Percentiles rank a stretch among this genome's conserved stretches.
Evolutionary conservation across 2,888 invertebrate species (phyloP).

Genomic region (Leptinotarsa rubiginosa): DNA sequence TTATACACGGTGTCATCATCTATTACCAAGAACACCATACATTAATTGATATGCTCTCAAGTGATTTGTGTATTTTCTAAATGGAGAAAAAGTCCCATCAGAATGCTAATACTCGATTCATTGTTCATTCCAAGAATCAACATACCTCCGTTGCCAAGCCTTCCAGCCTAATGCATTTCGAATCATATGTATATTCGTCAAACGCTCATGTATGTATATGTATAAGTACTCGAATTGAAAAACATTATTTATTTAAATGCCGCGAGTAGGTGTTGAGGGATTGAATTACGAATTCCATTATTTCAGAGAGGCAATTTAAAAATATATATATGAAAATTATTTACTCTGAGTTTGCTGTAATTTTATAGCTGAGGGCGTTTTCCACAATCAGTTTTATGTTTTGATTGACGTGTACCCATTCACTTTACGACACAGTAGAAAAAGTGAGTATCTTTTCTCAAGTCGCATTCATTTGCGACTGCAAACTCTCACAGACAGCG

Average conservation of each 20-base stretch:
- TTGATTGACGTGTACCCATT: not conserved
- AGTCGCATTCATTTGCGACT: too few species aligned
- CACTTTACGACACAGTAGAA: too few species aligned
- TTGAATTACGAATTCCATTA: slow-evolving; percentile 22
- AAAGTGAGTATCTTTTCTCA: too few species aligned
- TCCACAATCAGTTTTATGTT: not conserved
- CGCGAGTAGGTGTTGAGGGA: slow-evolving; percentile 21
- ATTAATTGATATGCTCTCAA: not conserved
- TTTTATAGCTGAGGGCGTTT: slow-evolving; percentile 3
- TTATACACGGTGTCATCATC: not conserved
- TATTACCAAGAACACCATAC: not conserved
- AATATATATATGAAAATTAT: not conserved
- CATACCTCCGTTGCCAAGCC: slow-evolving; percentile 8
- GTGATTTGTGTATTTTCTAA: not conserved
- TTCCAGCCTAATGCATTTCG: not conserved
- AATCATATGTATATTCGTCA: slow-evolving; percentile 7
- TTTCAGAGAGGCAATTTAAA: not conserved
- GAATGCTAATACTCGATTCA: slow-evolving; percentile 18
- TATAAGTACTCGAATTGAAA: slow-evolving; percentile 15
- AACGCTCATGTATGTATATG: slow-evolving; percentile 15
- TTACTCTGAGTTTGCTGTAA: not conserved
- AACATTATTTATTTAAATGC: slow-evolving; percentile 24
- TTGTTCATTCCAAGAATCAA: slow-evolving; percentile 21
- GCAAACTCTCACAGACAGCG: too few species aligned
- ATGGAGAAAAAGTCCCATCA: slow-evolving; percentile 3